Base-by-base conservation (phyloP, 2,113 vertebrate species). In the Chiloscyllium plagiosum region DNA sequence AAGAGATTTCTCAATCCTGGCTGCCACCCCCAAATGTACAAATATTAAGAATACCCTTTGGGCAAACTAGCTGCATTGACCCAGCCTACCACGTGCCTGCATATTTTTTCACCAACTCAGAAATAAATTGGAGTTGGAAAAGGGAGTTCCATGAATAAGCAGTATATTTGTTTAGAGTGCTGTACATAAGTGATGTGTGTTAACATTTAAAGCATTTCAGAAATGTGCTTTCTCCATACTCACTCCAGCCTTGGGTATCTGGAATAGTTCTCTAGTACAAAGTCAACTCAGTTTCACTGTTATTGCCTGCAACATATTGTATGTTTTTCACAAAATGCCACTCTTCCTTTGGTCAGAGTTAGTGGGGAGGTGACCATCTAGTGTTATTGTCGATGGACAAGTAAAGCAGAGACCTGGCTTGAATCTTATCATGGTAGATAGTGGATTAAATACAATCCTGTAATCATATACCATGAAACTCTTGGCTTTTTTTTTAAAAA, bases 61-160 rank as follows among this genome's bases (percentile, higher is more conserved):
- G 97, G 96, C 20, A 86, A 92, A 95, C 96, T 94, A 96, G 97
- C 97, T 97, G 97, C 95, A 95, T 95, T 4, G 96, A 95, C 96
- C 96, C 89, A 96, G 80, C 85, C 96, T 97, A 97, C 97, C 97
- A 97, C 96, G 96, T 96, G 97, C 96, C 96, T 92, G 96, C 97
- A 97, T 97, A 97, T 97, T 76, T 97, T 97, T 96, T 96, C 96
- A 96, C 96, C 97, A 97, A 97, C 97, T 97, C 97, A 97, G 97
- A 95, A 96, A 97, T 97, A 97, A 98, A 97, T 97, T 96, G 96
- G 94, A 76, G 4, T 66, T 56, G 69, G 94, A 95, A 72, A 95
- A 61, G 33, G 26, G 33, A 72, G 47, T 50, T 37, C 42, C 86
- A 89, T 96, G 90, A 94, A 90, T 95, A 94, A 56, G 37, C 85